Evolutionary conservation across 1,140 invertebrate genomes (phyloP), one percentile per base, ranked within the genome.

Genomic region (Carcinoscorpius rotundicauda): DNA sequence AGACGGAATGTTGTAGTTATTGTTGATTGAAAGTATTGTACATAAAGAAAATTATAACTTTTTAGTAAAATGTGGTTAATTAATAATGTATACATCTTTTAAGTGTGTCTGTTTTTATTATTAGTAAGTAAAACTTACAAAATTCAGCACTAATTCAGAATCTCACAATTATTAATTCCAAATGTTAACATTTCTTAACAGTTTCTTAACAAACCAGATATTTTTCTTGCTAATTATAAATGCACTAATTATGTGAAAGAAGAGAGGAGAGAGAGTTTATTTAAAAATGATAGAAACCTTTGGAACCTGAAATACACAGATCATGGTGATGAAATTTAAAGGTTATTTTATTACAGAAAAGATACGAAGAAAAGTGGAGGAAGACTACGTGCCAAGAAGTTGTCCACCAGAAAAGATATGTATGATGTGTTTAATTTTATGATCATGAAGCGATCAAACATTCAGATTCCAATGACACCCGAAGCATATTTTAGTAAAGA

Each of bases 281-380:
- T 29, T 9, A 55, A 9, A 9, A 9, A 55, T 55, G 8, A 55
- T n/a, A 55, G n/a, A 55, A n/a, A 9, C n/a, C n/a, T 55, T n/a
- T 59, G 9, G 6, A 10, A 3, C 8, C 29, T 29, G 6, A 10
- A 29, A 9, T 10, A 60, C 29, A 3, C 29, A 4, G 3, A 8
- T 29, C 29, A 60, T 9, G 51, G 9, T 49, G 8, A 61, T 9
- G 6, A 61, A 49, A 49, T 61, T 61, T 61, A 29, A 29, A 29
- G 29, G 11, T 29, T 3, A 53, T 4, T 67, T 56, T 58, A 6
- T 61, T 61, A 4, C 61, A 71, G 71, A 72, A 66, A 70, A 68
- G 51, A 68, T 72, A 9, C 67, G 70, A n/a, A 64, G 67, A 58
- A 72, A 71, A 55, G 65, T 67, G 6, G 70, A 72, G 52, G 71